These are phyloP conservation scores for Temnothorax curvispinosus DNA, from an alignment of 1,140 invertebrate genomes.

Conservation along the genomic window DNA sequence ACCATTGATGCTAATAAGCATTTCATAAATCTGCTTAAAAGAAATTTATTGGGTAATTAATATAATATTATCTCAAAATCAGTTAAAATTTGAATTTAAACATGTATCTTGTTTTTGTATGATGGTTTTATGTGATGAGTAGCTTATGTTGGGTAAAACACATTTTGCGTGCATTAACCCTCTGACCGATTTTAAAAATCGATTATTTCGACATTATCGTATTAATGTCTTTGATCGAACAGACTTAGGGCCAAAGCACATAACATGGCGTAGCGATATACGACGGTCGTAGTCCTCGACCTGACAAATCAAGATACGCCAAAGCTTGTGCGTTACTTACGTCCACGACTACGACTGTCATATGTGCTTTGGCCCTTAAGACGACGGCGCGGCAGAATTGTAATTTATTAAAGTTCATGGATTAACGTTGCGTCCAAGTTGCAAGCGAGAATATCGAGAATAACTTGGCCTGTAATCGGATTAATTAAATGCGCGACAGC, in stretches of 20 bases:
- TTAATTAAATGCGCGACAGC: slow-evolving; percentile 53
- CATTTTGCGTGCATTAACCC: background rate
- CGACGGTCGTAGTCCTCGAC: too few relatives aligned
- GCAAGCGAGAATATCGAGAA: slow-evolving; percentile 52
- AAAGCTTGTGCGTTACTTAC: too few relatives aligned
- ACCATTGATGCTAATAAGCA: background rate
- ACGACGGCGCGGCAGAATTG: slow-evolving; percentile 9
- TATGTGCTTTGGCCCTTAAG: too few relatives aligned
- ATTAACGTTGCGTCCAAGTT: slow-evolving; percentile 45
- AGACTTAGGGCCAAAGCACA: too few relatives aligned
- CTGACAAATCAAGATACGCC: too few relatives aligned
- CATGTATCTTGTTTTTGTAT: background rate
- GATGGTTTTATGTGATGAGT: background rate
- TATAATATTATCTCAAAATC: background rate
- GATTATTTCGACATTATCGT: slow-evolving; percentile 7
- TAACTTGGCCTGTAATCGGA: slow-evolving; percentile 49
- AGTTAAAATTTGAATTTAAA: background rate
- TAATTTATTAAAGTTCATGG: slow-evolving; percentile 60
- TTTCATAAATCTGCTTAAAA: background rate
- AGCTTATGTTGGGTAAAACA: background rate
- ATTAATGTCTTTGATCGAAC: slow-evolving; percentile 10
- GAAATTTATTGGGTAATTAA: background rate
- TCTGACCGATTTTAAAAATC: slow-evolving; percentile 12
- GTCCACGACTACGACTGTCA: too few relatives aligned
- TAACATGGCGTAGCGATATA: too few relatives aligned